Base-by-base conservation (phyloP, 2,888 invertebrate genomes). In the Agrotis segetum region DNA sequence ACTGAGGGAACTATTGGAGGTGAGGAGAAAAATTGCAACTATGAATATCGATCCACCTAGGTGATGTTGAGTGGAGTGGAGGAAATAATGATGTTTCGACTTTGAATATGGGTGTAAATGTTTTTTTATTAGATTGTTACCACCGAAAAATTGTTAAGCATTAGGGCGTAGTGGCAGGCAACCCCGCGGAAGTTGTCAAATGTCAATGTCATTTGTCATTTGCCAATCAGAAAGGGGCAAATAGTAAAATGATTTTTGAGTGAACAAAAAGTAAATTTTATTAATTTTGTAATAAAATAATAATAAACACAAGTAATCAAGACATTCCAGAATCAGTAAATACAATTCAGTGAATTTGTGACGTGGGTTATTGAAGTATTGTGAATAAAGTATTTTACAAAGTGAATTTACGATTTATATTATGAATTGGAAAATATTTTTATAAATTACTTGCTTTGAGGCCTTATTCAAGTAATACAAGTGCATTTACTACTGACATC, bases 401-500 rank as follows among this genome's bases (percentile, higher is more conserved):
- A 73, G 71, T 82, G 68, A 53, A 67, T 72, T 62, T 63, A 61
- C 44, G 56, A 68, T 56, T 21, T 46, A 47, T 58, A 77, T 40
- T 77, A 83, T 82, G 76, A 62, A 62, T 71, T 71, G 72, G 47
- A 64, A 63, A 64, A 63, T 50, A 67, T 71, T 67, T 67, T 67
- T 61, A 64, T 79, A 75, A 78, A 74, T 67, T 59, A 67, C 70
- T 65, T 78, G 63, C 19, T 40, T 58, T 79, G 64, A 49, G 14
- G 19, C 7, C 19, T n/a, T 53, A 17, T 29, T 16, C 3, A 63
- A 74, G 53, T 64, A 58, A 56, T 59, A 52, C 17, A 29, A 66
- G 67, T 68, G 66, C 59, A 78, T 82, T 78, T 63, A 64, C 24
- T 60, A 47, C 58, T 58, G 55, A 56, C 21, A 53, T 55, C 49